Evolutionary conservation across 2,888 invertebrate species (phyloP).

Genomic region (Fissipunctia ypsillon): DNA sequence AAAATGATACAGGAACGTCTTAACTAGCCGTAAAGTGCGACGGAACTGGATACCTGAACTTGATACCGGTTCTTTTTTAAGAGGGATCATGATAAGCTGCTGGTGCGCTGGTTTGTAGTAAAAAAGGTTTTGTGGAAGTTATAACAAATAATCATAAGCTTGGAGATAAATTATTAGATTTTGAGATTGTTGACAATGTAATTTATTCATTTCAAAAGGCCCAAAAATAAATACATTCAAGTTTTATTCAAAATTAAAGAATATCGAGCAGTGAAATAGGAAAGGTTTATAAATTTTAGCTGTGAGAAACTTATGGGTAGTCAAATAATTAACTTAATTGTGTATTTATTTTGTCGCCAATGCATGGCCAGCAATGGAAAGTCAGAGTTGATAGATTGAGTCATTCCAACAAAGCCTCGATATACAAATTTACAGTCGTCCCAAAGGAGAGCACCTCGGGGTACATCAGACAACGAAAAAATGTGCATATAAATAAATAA

Average conservation of each 20-base stretch:
- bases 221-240: background rate
- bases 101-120: background rate
- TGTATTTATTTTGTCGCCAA: background rate
- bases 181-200: background rate
- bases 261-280: background rate
- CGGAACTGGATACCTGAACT: constrained; percentile 54
- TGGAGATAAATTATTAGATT: too few relatives aligned
- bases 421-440: background rate
- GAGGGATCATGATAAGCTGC: background rate
- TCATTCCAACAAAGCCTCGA: background rate
- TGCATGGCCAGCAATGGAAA: background rate
- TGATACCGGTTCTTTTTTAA: constrained; percentile 44
- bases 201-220: background rate
- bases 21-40: constrained; percentile 59
- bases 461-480: background rate
- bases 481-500: background rate
- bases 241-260: background rate
- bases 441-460: background rate
- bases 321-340: background rate
- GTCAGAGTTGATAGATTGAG: background rate
- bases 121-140: background rate
- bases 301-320: background rate
- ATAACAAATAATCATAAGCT: background rate
- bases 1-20: constrained; percentile 62
- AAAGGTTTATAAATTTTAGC: background rate